Conservation (phyloP, 2,797 vertebrate genomes). For the Harpagifer antarcticus region DNA sequence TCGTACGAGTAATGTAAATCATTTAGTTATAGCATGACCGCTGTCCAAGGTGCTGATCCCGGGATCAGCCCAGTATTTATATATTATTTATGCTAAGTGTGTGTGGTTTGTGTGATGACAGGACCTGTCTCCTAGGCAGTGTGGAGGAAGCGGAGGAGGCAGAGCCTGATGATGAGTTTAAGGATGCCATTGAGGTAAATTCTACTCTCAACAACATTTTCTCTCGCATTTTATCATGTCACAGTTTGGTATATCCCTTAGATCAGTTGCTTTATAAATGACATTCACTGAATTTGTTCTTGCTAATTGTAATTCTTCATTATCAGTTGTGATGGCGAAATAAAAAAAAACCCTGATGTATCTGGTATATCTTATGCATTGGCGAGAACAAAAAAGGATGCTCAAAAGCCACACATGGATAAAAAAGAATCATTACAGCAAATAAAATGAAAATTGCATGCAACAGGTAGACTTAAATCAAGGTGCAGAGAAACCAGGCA, state of each 20-base stretch:
- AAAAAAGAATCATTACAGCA: not conserved
- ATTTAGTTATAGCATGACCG: not conserved
- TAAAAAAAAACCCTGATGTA: not conserved
- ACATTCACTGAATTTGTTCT: no score
- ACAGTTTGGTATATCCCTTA: not conserved
- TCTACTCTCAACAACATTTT: not conserved
- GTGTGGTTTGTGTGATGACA: constrained; percentile 64
- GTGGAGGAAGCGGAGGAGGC: constrained; percentile 97
- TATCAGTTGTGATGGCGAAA: not conserved
- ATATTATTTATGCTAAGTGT: not conserved
- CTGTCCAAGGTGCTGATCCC: constrained; percentile 27
- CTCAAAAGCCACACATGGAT: no score
- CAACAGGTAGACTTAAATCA: not conserved
- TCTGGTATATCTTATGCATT: no score
- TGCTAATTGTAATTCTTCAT: not conserved
- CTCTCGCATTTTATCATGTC: not conserved
- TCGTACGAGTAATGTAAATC: constrained; percentile 2
- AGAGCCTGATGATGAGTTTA: constrained; percentile 98
- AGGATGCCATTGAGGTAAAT: constrained; percentile 97
- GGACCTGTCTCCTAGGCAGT: constrained; percentile 96
- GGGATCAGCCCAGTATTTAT: constrained; percentile 3
- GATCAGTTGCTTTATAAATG: not conserved
- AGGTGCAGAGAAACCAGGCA: not conserved
- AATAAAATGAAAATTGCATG: not conserved
- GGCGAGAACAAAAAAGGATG: not conserved